These are phyloP conservation scores for Drosophila jambulina DNA, from an alignment of 1,140 invertebrate genomes.

Conservation along the genomic window DNA sequence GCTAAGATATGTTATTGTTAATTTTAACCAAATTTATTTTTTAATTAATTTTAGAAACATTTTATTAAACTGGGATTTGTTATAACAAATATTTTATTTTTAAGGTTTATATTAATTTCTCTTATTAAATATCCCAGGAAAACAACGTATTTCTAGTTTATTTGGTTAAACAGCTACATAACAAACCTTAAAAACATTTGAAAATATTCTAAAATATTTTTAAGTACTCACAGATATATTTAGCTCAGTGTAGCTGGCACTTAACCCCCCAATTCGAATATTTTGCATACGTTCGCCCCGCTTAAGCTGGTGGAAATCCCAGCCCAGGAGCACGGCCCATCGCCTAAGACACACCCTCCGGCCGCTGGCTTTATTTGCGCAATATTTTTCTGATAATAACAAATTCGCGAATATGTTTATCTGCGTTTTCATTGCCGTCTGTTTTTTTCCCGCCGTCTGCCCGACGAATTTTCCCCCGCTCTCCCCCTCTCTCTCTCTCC, in stretches of 20 bases:
- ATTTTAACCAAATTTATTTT: no score
- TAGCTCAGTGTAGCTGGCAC: background rate
- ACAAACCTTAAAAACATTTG: no score
- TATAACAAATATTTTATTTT: background rate
- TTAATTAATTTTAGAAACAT: no score
- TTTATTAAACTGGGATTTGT: background rate
- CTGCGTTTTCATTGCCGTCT: slow-evolving; percentile 77
- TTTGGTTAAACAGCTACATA: background rate
- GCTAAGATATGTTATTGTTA: no score
- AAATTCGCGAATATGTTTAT: slow-evolving; percentile 84
- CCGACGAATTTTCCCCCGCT: slow-evolving; percentile 5
- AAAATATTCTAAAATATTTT: background rate
- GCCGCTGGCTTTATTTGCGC: slow-evolving; percentile 67
- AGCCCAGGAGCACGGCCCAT: slow-evolving; percentile 7
- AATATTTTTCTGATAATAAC: slow-evolving; percentile 83
- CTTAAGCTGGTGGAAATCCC: slow-evolving; percentile 43
- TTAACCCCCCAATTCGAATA: slow-evolving; percentile 15
- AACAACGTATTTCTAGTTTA: background rate
- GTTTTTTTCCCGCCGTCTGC: slow-evolving; percentile 36
- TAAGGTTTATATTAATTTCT: background rate
- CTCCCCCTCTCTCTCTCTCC: no score
- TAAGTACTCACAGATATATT: background rate
- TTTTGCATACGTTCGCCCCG: slow-evolving; percentile 64
- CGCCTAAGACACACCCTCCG: slow-evolving; percentile 16
- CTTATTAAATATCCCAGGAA: background rate